These are phyloP conservation scores for Gymnogyps californianus DNA, from an alignment of 2,113 vertebrate species.

Conservation along the genomic window DNA sequence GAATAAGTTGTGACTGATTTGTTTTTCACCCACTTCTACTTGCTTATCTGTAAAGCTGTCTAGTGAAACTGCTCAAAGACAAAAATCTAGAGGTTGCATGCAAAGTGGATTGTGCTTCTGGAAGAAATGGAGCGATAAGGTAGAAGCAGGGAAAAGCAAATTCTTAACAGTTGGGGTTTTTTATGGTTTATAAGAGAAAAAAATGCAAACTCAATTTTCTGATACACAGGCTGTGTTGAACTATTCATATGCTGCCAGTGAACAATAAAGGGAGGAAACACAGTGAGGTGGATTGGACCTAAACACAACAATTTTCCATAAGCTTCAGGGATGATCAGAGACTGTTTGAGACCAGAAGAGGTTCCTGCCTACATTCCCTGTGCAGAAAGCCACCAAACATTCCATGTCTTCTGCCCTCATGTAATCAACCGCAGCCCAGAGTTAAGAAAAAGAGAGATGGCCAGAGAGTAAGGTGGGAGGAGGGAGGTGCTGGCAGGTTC, in stretches of 20 bases:
- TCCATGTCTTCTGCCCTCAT: rapidly evolving
- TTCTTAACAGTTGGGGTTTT: background rate
- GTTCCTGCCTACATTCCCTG: background rate
- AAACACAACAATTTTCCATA: background rate
- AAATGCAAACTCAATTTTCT: background rate
- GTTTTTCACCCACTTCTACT: background rate
- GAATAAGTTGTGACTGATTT: background rate
- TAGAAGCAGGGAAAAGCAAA: background rate
- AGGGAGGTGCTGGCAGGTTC: background rate
- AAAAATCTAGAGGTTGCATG: background rate
- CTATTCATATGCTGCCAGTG: background rate
- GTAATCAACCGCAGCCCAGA: too few species aligned
- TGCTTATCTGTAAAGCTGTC: background rate
- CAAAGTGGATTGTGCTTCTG: background rate
- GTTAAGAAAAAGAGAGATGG: background rate
- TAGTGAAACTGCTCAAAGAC: background rate
- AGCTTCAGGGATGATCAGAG: background rate
- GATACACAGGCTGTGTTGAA: background rate
- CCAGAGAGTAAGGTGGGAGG: background rate
- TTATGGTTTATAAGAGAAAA: background rate
- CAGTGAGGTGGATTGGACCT: background rate
- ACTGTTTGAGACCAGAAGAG: background rate
- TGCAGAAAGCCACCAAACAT: background rate
- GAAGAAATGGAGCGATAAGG: background rate
- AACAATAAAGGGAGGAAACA: background rate